phyloP scores from a whole-genome alignment of 2,888 invertebrate genomes.

The Periphyllus acericola region DNA sequence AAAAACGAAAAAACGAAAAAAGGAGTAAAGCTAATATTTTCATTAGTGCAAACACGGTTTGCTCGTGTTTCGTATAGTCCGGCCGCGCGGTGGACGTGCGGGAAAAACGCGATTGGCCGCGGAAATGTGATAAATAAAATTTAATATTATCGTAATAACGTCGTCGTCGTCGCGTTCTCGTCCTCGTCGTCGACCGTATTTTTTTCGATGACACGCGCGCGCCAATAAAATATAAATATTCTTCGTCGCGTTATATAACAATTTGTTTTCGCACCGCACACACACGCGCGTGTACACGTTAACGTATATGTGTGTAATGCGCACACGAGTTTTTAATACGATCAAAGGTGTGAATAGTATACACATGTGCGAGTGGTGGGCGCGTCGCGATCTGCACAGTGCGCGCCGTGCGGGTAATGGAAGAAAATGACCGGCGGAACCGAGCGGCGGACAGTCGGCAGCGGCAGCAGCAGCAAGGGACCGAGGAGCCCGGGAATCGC shows the following conservation, averaged over 20 bases:
- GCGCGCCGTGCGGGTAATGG: slow-evolving; percentile 52
- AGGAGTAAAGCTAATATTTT: slow-evolving; percentile 59
- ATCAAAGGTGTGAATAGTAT: not conserved
- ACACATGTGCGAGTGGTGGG: slow-evolving; percentile 47
- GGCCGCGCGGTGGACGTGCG: slow-evolving; percentile 22
- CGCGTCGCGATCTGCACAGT: slow-evolving; percentile 14
- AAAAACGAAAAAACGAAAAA: slow-evolving; percentile 15
- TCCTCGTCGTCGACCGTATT: not conserved
- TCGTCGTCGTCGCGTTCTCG: slow-evolving; percentile 8
- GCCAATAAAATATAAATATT: no score
- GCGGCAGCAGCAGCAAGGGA: not conserved
- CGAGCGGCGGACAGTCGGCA: slow-evolving; percentile 13
- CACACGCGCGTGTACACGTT: not conserved
- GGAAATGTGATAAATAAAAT: slow-evolving; percentile 49
- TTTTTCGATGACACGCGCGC: not conserved
- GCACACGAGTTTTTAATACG: not conserved
- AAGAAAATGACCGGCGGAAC: slow-evolving; percentile 50
- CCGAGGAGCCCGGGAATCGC: slow-evolving; percentile 1
- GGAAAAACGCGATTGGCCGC: slow-evolving; percentile 33
- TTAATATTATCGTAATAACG: not conserved
- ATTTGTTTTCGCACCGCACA: not conserved
- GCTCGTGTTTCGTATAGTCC: slow-evolving; percentile 50
- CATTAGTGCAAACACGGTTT: slow-evolving; percentile 57
- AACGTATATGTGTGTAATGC: not conserved
- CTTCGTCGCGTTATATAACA: no score